Base-by-base conservation (phyloP, 2,888 invertebrate species). In the Phytoseiulus persimilis region DNA sequence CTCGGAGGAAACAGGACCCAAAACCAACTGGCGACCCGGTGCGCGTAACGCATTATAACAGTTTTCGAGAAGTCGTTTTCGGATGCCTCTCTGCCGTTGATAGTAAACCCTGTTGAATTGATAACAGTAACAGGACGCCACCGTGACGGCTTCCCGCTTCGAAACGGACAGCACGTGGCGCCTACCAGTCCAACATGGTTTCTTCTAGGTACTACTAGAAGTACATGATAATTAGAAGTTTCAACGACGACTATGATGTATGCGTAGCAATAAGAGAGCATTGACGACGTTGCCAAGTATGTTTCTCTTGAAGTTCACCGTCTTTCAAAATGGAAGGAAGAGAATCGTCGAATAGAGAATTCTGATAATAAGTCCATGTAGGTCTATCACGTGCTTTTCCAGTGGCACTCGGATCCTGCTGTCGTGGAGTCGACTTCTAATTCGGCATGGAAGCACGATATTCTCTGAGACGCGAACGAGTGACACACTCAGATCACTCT, bases 181-280 rank as follows among this genome's bases (percentile, higher is more conserved):
- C 18, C 28, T 14, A 65, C 23, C 65, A 28, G 65, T 23, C 65
- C 65, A 65, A 28, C 28, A 28, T 65, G 65, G 65, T 28, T 65
- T 65, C 11, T 65, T 65, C 14, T 65, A 65, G 65, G 18, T 65
- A 65, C 28, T 28, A 46, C 65, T 6, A 65, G 1, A 2, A 28
- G 28, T 65, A 65, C 23, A 28, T 65, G 5, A 65, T 23, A 2
- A 65, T 23, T 1, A 18, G 18, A 65, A 65, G 28, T 23, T 65
- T 65, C 2, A 3, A 65, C 65, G 65, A 65, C 65, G 65, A 28
- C 5, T 28, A 65, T 65, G 65, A 65, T 65, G 65, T 65, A 65
- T 65, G 65, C 65, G 65, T 65, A 65, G 65, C 65, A 65, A 65
- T 65, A 65, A 65, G 65, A 65, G 65, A 65, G 65, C 65, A 65